These are phyloP conservation scores for Zaprionus inermis DNA, from an alignment of 1,140 invertebrate species.

Conservation along the genomic window DNA sequence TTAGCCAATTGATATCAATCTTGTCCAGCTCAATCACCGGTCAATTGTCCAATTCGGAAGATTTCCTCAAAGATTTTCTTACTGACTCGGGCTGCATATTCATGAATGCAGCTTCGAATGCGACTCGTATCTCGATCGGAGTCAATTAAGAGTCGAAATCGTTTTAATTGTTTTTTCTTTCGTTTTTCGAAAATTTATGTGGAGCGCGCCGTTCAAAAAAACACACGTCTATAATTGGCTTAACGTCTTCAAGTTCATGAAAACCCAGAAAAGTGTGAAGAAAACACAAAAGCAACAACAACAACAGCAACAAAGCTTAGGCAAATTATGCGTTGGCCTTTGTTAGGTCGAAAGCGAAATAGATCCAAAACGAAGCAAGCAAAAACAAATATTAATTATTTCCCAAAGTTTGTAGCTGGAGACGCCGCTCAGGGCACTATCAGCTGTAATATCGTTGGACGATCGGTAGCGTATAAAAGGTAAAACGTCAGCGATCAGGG, in stretches of 20 bases:
- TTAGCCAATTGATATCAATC: constrained; percentile 39
- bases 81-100: constrained; percentile 56
- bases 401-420: constrained; percentile 38
- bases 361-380: constrained; percentile 3
- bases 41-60: constrained; percentile 58
- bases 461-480: constrained; percentile 62
- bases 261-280: constrained; percentile 78
- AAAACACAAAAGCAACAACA: constrained; percentile 44
- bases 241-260: constrained; percentile 66
- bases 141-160: constrained; percentile 59
- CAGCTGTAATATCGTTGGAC: constrained; percentile 22
- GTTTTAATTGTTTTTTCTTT: constrained; percentile 50
- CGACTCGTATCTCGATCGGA: neutral
- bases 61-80: constrained; percentile 35
- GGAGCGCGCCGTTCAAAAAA: constrained; percentile 22
- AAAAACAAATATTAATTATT: constrained; percentile 53
- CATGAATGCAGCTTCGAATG: constrained; percentile 41
- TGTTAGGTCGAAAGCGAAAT: constrained; percentile 25
- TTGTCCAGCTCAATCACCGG: constrained; percentile 64
- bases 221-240: constrained; percentile 68
- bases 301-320: constrained; percentile 19
- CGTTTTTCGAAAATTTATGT: constrained; percentile 15
- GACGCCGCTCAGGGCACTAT: constrained; percentile 24
- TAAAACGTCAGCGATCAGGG: constrained; percentile 41
- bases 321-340: constrained; percentile 59